Evolutionary conservation across 1,140 invertebrate genomes (phyloP).

Genomic region (Brachionus asplanchnoidis): DNA sequence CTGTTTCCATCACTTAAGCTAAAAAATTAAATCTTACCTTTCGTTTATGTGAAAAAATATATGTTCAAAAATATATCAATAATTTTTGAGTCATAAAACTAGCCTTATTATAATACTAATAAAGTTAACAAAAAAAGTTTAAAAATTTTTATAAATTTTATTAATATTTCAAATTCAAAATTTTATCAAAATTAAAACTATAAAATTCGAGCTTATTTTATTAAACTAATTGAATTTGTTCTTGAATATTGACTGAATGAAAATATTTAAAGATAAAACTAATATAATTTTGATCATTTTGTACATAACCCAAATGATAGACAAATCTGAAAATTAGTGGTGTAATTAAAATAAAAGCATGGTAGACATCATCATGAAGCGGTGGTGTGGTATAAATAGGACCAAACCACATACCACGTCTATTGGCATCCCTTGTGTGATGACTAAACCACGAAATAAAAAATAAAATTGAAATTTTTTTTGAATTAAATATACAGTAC

Average conservation of each 20-base stretch:
- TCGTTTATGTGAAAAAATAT: no score
- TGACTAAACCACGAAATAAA: conserved; percentile 48
- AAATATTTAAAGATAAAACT: neutral
- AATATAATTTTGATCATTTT: neutral
- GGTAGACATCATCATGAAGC: conserved; percentile 37
- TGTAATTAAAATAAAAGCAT: neutral
- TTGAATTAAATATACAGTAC: conserved; percentile 34
- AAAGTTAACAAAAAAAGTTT: no score
- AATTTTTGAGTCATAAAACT: no score
- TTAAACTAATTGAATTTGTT: neutral
- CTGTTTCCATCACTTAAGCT: no score
- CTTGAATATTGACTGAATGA: neutral
- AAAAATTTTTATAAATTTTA: no score
- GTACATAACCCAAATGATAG: neutral
- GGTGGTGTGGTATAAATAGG: conserved; percentile 47
- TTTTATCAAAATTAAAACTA: no score
- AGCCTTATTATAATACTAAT: no score
- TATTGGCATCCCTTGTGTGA: conserved; percentile 49
- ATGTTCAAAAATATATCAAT: no score
- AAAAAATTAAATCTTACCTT: no score
- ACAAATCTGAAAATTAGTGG: neutral
- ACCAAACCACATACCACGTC: conserved; percentile 50
- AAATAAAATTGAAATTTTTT: conserved; percentile 42
- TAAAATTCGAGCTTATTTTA: no score
- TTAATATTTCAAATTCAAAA: no score